Evolutionary conservation across 1,140 invertebrate genomes (phyloP).

Genomic region (Semibalanus balanoides): DNA sequence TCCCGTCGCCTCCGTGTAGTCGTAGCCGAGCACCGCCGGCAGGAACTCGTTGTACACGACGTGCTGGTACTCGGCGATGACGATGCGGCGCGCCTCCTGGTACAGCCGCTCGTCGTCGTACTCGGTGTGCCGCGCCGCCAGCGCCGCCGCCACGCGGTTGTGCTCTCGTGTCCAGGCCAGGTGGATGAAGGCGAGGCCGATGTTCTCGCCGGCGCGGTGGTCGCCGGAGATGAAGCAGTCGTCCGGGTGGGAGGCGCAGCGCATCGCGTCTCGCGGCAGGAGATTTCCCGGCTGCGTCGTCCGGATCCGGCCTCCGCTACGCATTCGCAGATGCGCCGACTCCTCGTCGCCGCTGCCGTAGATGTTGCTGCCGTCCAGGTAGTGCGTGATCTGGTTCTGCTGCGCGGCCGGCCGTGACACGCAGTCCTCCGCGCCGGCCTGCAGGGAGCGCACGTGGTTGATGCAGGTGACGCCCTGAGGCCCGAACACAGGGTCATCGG

Average conservation of each 20-base stretch:
- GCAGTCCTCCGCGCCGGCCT: slow-evolving; percentile 11
- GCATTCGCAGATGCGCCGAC: slow-evolving; percentile 15
- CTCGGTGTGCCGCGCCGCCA: slow-evolving; percentile 28
- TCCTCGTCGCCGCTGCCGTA: slow-evolving; percentile 31
- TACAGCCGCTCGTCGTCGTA: slow-evolving; percentile 37
- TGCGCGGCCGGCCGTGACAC: neutral
- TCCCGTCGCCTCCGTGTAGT: too few species aligned
- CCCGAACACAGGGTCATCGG: slow-evolving; percentile 21
- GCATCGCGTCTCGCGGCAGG: slow-evolving; percentile 21
- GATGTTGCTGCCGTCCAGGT: slow-evolving; percentile 11
- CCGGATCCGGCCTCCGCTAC: too few species aligned
- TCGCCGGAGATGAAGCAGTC: slow-evolving; percentile 41
- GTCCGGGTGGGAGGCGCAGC: slow-evolving; percentile 14
- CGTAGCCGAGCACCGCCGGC: slow-evolving; percentile 21
- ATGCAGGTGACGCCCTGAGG: slow-evolving; percentile 20
- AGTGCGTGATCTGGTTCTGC: slow-evolving; percentile 12
- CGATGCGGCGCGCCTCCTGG: slow-evolving; percentile 29
- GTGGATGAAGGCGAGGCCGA: slow-evolving; percentile 35
- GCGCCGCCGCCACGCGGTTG: slow-evolving; percentile 24
- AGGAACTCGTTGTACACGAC: slow-evolving; percentile 37
- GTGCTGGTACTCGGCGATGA: slow-evolving; percentile 32
- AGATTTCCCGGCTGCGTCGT: too few species aligned
- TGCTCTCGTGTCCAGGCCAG: slow-evolving; percentile 34
- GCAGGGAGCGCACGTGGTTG: slow-evolving; percentile 25
- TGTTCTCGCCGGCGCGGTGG: slow-evolving; percentile 55